phyloP scores from a whole-genome alignment of 2,113 vertebrate species.

The Miniopterus natalensis region DNA sequence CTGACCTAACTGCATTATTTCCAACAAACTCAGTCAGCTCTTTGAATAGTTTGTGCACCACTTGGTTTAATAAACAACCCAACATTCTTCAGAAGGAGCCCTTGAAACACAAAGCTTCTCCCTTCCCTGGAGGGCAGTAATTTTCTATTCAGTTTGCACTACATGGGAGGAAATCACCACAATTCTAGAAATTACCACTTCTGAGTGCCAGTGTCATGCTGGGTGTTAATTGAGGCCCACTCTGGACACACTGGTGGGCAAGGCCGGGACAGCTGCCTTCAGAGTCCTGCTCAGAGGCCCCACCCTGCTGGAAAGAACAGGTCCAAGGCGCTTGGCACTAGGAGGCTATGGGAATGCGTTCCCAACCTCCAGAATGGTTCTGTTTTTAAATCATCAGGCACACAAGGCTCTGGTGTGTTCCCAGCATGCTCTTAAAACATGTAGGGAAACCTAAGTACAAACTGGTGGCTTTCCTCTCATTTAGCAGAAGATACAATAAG shows the following conservation, averaged over 20 bases:
- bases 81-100: background rate
- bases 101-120: background rate
- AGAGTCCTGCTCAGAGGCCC: background rate
- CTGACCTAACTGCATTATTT: background rate
- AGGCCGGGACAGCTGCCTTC: background rate
- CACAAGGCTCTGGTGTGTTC: background rate
- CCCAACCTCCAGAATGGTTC: background rate
- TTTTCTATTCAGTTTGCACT: slow-evolving; percentile 22
- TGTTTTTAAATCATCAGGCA: slow-evolving; percentile 6
- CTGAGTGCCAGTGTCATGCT: background rate
- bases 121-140: background rate
- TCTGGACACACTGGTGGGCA: background rate
- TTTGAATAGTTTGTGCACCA: background rate
- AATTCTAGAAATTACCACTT: background rate
- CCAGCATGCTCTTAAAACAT: background rate
- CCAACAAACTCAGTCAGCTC: background rate
- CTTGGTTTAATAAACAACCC: background rate
- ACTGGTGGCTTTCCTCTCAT: slow-evolving; percentile 20
- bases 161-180: background rate
- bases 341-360: background rate
- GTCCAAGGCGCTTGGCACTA: background rate
- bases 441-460: background rate
- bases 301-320: background rate
- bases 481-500: slow-evolving; percentile 20
- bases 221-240: background rate